Conservation (phyloP, 2,113 vertebrate genomes). For the Balaeniceps rex region DNA sequence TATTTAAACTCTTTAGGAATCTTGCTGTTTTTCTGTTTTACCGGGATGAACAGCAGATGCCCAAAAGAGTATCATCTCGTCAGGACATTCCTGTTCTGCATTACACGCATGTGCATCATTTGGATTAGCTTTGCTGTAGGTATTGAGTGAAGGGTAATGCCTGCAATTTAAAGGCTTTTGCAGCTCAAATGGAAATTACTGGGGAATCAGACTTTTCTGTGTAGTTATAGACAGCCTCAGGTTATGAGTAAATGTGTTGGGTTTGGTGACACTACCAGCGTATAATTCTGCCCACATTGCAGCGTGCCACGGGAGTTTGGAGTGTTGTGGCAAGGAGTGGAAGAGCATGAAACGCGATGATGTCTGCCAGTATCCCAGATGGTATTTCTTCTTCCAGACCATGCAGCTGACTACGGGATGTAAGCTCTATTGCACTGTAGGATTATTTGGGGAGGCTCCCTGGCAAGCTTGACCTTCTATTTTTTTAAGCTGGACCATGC, state of each 20-base stretch:
- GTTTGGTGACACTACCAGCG: neutral
- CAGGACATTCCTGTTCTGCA: neutral
- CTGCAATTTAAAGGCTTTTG: neutral
- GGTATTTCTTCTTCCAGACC: neutral
- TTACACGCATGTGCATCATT: neutral
- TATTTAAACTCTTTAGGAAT: neutral
- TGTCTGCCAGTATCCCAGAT: neutral
- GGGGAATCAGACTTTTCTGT: neutral
- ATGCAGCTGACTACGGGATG: neutral
- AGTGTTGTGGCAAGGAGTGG: neutral
- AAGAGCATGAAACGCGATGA: neutral
- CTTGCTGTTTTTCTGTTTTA: neutral
- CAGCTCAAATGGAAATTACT: neutral
- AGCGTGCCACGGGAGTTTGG: neutral
- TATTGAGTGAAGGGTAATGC: neutral
- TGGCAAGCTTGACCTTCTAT: neutral
- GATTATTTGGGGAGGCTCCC: neutral
- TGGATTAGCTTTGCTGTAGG: neutral
- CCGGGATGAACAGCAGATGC: neutral
- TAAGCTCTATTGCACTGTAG: neutral
- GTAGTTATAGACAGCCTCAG: neutral
- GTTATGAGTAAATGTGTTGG: neutral
- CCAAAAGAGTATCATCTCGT: neutral
- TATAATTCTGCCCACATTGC: neutral
- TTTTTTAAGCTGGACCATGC: neutral